Evolutionary conservation across 2,797 vertebrate genomes (phyloP).

Genomic region (Corythornis leucogaster): DNA sequence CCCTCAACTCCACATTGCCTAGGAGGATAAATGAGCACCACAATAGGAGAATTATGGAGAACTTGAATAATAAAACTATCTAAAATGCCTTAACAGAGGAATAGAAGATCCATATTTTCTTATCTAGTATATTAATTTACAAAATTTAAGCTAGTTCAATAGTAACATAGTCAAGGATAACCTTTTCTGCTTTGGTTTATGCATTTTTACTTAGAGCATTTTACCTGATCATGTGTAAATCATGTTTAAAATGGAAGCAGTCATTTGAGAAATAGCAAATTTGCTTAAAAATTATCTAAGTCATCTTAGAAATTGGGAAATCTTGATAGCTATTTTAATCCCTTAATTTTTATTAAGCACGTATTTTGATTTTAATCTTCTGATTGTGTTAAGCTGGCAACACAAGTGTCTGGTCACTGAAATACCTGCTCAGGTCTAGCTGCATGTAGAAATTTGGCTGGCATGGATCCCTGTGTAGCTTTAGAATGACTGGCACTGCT

Average conservation of each 20-base stretch:
- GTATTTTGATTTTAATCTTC: background rate
- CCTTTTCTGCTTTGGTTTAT: background rate
- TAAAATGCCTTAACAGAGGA: background rate
- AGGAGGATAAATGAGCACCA: background rate
- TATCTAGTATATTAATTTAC: background rate
- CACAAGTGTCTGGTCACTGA: background rate
- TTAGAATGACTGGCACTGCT: background rate
- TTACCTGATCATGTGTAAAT: background rate
- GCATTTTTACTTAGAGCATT: background rate
- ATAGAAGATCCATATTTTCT: accelerated
- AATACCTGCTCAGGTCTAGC: background rate
- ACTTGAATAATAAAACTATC: background rate
- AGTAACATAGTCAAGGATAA: background rate
- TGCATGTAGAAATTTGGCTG: background rate
- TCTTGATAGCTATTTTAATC: background rate
- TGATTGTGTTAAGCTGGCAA: background rate
- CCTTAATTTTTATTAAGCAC: background rate
- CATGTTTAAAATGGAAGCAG: background rate
- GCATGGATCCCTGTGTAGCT: background rate
- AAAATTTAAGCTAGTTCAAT: background rate
- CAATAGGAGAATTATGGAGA: background rate
- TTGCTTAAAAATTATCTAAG: background rate
- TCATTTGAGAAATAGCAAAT: background rate
- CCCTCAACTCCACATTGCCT: accelerated
- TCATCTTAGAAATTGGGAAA: background rate